Evolutionary conservation across 92 coral and sea anemone genomes (phyloP).

Genomic region (Umimayanthus chanpuru): DNA sequence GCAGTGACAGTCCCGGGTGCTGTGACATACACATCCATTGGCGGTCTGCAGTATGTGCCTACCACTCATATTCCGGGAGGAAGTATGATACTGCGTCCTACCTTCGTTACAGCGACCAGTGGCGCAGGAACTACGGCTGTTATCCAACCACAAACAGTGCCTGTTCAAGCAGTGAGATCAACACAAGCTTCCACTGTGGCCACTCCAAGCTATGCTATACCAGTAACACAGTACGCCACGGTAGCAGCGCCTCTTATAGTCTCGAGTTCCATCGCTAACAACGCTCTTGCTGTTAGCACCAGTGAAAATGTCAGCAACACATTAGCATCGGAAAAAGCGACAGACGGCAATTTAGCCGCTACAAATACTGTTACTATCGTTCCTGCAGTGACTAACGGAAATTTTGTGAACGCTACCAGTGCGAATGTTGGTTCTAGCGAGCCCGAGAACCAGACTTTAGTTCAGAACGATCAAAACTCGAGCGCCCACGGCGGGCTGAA

Average conservation of each 20-base stretch:
- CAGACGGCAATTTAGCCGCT: conserved; percentile 64
- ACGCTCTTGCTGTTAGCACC: conserved; percentile 60
- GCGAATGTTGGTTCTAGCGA: conserved; percentile 41
- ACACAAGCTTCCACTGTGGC: conserved; percentile 81
- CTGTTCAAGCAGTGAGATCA: conserved; percentile 81
- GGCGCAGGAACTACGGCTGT: conserved; percentile 66
- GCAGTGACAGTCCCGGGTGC: conserved; percentile 67
- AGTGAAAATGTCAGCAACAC: conserved; percentile 65
- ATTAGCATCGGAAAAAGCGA: conserved; percentile 70
- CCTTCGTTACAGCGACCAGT: conserved; percentile 74
- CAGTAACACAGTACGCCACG: conserved; percentile 76
- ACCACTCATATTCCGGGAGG: conserved; percentile 81
- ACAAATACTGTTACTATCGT: conserved; percentile 53
- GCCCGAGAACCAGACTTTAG: conserved; percentile 20
- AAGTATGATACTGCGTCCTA: conserved; percentile 88
- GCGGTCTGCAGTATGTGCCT: conserved; percentile 75
- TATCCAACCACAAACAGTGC: conserved; percentile 62
- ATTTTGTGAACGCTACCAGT: conserved; percentile 49
- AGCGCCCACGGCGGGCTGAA: conserved; percentile 31
- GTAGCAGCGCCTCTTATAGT: conserved; percentile 66
- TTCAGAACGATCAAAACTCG: conserved; percentile 28
- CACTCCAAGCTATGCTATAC: conserved; percentile 89
- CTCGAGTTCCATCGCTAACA: conserved; percentile 70
- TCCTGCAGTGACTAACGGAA: conserved; percentile 48
- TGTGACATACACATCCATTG: conserved; percentile 76